Base-by-base conservation (phyloP, 92 coral and sea anemone genomes). In the Porites lobata region DNA sequence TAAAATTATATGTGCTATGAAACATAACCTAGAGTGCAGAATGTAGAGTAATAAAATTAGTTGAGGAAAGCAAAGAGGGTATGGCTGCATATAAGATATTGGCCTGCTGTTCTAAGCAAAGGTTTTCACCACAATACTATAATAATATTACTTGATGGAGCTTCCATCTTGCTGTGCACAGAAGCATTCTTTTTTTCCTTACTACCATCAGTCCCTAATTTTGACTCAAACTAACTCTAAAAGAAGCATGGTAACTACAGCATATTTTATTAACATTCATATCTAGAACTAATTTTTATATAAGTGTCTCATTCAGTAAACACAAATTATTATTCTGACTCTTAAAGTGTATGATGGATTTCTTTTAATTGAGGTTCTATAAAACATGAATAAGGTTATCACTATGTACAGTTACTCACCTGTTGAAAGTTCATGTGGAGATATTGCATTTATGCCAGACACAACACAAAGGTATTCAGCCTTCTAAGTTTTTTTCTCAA, bases 371-470 rank as follows among this genome's bases (percentile, higher is more conserved):
- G 4, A 10, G 2, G 8, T 3, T 56, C 15, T 56, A 56, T 56
- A 56, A 56, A 56, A 56, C 61, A 56, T 56, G 61, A 11, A 56
- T 56, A 14, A 56, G 61, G 13, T 62, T 15, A 62, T 56, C 43
- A 50, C 53, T n/a, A 52, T 57, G 47, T 4, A 38, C 47, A 38
- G 47, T 74, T 59, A 74, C 58, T 19, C 10, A 38, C 20, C 19
- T 59, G 17, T 21, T n/a, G n/a, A 38, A n/a, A 24, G n/a, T 62
- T 74, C 61, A 51, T 74, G 78, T 50, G 38, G 78, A 52, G 63
- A 20, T 73, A 51, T 4, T 38, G 47, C 15, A 51, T 54, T 9
- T 54, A 56, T 56, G 61, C 38, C 50, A 11, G 54, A 9, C 61
- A 12, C 54, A 70, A 70, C 75, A 70, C 19, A 32, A 70, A 19